A percentile compares a stretch with the other conserved stretches of the same genome.
Evolutionary conservation across 1,140 invertebrate genomes (phyloP).

Genomic region (Drosophila subobscura): DNA sequence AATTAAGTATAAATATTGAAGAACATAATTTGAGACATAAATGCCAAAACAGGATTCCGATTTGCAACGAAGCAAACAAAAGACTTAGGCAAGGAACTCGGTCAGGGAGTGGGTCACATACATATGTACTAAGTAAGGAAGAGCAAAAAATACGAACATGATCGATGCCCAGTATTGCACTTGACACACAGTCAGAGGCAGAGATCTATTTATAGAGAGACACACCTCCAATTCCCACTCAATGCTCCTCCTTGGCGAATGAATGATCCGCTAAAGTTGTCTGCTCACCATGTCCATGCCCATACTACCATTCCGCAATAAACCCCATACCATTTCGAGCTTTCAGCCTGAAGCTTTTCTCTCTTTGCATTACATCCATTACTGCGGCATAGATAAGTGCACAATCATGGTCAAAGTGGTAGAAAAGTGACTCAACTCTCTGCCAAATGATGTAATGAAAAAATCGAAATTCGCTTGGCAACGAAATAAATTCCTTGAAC

Average conservation of each 20-base stretch:
- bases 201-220: slow-evolving; percentile 9
- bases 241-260: slow-evolving; percentile 20
- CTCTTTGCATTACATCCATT: slow-evolving; percentile 30
- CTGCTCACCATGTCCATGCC: slow-evolving; percentile 44
- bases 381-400: slow-evolving; percentile 65
- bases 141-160: slow-evolving; percentile 17
- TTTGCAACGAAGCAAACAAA: slow-evolving; percentile 28
- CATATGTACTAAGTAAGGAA: slow-evolving; percentile 40
- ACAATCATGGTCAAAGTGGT: slow-evolving; percentile 60
- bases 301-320: slow-evolving; percentile 34
- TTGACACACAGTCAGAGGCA: slow-evolving; percentile 61
- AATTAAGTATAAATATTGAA: slow-evolving; percentile 11
- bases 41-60: no score
- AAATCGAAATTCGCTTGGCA: slow-evolving; percentile 9
- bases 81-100: slow-evolving; percentile 59
- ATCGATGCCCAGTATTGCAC: slow-evolving; percentile 73
- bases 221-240: slow-evolving; percentile 24
- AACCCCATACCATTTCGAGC: slow-evolving; percentile 36
- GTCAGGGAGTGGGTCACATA: no score
- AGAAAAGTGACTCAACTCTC: slow-evolving; percentile 63
- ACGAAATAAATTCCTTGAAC: slow-evolving; percentile 53
- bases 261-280: slow-evolving; percentile 69
- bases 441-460: slow-evolving; percentile 65
- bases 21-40: neutral
- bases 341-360: slow-evolving; percentile 67